These are phyloP conservation scores for Heliconius charithonia DNA, from an alignment of 2,888 invertebrate genomes.

Conservation along the genomic window DNA sequence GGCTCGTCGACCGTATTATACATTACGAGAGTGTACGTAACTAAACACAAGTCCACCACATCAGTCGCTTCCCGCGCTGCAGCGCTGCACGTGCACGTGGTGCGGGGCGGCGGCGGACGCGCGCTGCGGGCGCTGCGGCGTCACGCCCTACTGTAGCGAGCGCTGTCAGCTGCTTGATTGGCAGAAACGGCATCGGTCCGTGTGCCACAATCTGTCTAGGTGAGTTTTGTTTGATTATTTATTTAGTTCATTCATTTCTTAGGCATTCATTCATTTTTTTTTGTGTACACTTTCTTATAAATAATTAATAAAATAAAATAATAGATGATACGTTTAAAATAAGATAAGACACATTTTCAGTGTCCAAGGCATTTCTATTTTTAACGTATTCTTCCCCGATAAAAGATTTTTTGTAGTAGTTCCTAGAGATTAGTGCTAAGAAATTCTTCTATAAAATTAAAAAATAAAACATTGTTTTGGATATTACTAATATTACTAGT, in stretches of 20 bases:
- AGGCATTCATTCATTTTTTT: not conserved
- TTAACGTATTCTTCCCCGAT: too few relatives aligned
- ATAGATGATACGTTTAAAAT: too few relatives aligned
- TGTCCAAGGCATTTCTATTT: too few relatives aligned
- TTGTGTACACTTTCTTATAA: not conserved
- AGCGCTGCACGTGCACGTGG: slow-evolving; percentile 62
- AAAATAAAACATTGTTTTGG: too few relatives aligned
- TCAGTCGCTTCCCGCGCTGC: slow-evolving; percentile 68
- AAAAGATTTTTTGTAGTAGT: too few relatives aligned
- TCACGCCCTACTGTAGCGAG: slow-evolving; percentile 70
- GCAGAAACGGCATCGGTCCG: slow-evolving; percentile 59
- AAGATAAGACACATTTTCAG: too few relatives aligned
- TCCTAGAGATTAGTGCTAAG: too few relatives aligned
- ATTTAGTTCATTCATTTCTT: not conserved
- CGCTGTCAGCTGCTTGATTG: slow-evolving; percentile 69
- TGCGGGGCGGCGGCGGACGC: slow-evolving; percentile 61
- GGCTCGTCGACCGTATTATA: not conserved
- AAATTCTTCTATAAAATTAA: too few relatives aligned
- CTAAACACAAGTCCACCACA: slow-evolving; percentile 49
- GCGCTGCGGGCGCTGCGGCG: slow-evolving; percentile 66
- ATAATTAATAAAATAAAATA: too few relatives aligned
- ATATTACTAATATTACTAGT: too few relatives aligned
- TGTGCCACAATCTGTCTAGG: slow-evolving; percentile 71
- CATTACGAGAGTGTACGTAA: not conserved
- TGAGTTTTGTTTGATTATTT: slow-evolving; percentile 48